phyloP scores from a whole-genome alignment of 2,113 vertebrate species.

The Scomber colias region DNA sequence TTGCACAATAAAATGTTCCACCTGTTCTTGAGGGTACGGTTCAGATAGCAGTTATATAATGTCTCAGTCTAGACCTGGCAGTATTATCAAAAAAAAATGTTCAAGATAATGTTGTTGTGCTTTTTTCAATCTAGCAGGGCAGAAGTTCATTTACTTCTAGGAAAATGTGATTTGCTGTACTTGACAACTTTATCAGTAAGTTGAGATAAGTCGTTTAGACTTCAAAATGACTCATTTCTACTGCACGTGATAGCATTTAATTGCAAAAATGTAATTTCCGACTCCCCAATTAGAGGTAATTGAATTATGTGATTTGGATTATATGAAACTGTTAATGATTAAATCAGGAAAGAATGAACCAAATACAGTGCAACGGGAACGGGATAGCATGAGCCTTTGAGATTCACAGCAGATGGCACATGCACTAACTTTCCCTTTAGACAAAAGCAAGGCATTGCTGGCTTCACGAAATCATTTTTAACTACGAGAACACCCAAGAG shows the following conservation, averaged over 20 bases:
- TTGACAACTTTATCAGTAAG: background rate
- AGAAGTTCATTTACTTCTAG: slow-evolving; percentile 12
- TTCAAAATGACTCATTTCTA: background rate
- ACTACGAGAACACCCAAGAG: slow-evolving; percentile 10
- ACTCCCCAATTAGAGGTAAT: background rate
- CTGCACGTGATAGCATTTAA: background rate
- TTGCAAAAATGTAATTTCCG: background rate
- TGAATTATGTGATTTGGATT: background rate
- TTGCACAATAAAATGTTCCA: background rate
- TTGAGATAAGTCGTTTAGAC: background rate
- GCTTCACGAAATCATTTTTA: slow-evolving; percentile 11
- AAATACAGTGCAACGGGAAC: background rate
- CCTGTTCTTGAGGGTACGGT: background rate
- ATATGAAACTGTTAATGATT: background rate
- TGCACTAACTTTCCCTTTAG: slow-evolving; percentile 29
- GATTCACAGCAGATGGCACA: slow-evolving; percentile 45
- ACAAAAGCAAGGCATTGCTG: slow-evolving; percentile 9
- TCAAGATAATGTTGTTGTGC: background rate
- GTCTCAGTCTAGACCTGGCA: background rate
- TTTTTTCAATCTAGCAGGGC: slow-evolving; percentile 13
- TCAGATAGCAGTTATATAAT: slow-evolving; percentile 2
- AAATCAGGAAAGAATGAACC: background rate
- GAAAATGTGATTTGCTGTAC: slow-evolving; percentile 13
- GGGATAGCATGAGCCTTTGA: slow-evolving; percentile 14
- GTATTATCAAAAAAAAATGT: background rate